Conservation (phyloP, 64 coral and sea anemone genomes). For the Porites lutea region DNA sequence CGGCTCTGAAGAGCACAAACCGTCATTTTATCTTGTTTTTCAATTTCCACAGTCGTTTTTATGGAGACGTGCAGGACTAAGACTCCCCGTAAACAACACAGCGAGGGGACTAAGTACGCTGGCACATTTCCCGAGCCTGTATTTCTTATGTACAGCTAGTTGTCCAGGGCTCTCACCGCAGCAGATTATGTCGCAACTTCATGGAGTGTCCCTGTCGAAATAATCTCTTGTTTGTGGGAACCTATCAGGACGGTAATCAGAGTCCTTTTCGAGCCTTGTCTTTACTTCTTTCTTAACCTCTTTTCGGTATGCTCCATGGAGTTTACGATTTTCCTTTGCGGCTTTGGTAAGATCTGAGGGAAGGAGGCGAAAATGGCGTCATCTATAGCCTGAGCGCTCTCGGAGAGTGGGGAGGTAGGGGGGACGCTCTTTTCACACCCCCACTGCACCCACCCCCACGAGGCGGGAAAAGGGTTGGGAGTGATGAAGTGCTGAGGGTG, state of each 20-base stretch:
- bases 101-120: neutral
- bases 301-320: slow-evolving; percentile 46
- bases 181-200: neutral
- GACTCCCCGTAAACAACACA: neutral
- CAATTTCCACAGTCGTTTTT: neutral
- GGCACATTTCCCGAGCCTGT: neutral
- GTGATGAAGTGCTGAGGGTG: too few species aligned
- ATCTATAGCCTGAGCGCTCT: too few species aligned
- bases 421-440: too few species aligned
- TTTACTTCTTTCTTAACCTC: slow-evolving; percentile 65
- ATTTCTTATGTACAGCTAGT: slow-evolving; percentile 3
- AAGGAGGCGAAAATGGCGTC: neutral
- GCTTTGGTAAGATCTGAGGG: slow-evolving; percentile 44
- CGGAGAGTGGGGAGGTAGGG: too few species aligned
- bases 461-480: too few species aligned
- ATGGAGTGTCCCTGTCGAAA: slow-evolving; percentile 46
- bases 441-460: too few species aligned
- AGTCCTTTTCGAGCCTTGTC: slow-evolving; percentile 40
- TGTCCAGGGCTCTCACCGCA: neutral
- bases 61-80: neutral
- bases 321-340: slow-evolving; percentile 16
- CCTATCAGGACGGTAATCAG: slow-evolving; percentile 32
- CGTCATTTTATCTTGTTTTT: slow-evolving; percentile 36
- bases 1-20: neutral
- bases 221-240: slow-evolving; percentile 64